Evolutionary conservation across 2,888 invertebrate species (phyloP).

Genomic region (Acronicta psi): DNA sequence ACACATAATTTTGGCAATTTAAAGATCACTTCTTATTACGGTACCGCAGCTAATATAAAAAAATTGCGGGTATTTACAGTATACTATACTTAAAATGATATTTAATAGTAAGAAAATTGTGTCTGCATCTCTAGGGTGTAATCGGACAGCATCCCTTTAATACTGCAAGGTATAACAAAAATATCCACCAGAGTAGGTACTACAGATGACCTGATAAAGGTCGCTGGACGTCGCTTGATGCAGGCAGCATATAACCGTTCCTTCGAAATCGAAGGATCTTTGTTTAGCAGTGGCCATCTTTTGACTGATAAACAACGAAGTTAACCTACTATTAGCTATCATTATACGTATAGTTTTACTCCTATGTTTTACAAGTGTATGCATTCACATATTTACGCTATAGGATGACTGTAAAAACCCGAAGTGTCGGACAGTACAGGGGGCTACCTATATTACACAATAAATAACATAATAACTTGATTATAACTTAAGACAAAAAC

Average conservation of each 20-base stretch:
- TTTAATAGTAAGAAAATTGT: too few relatives aligned
- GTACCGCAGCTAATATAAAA: conserved; percentile 37
- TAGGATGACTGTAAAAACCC: conserved; percentile 18
- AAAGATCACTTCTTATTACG: conserved; percentile 1
- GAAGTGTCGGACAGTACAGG: conserved; percentile 28
- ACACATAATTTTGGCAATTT: conserved; percentile 26
- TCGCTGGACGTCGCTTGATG: too few relatives aligned
- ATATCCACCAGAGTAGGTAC: too few relatives aligned
- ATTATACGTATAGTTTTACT: background rate
- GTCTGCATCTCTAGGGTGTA: too few relatives aligned
- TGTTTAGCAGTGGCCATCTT: too few relatives aligned
- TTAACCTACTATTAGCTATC: background rate
- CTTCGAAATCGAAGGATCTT: too few relatives aligned
- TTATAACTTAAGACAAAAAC: conserved; percentile 62
- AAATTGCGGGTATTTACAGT: conserved; percentile 14
- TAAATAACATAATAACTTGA: conserved; percentile 56
- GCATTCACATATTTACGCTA: background rate
- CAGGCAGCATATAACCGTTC: too few relatives aligned
- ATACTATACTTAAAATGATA: background rate
- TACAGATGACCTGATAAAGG: too few relatives aligned
- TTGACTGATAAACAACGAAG: too few relatives aligned
- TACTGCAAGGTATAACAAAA: too few relatives aligned
- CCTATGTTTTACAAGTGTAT: conserved; percentile 6
- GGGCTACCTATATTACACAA: conserved; percentile 44
- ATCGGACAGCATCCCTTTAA: too few relatives aligned